A percentile compares a stretch with the other conserved stretches of the same genome.
phyloP scores from a whole-genome alignment of 2,797 vertebrate genomes.

The Choloepus didactylus region DNA sequence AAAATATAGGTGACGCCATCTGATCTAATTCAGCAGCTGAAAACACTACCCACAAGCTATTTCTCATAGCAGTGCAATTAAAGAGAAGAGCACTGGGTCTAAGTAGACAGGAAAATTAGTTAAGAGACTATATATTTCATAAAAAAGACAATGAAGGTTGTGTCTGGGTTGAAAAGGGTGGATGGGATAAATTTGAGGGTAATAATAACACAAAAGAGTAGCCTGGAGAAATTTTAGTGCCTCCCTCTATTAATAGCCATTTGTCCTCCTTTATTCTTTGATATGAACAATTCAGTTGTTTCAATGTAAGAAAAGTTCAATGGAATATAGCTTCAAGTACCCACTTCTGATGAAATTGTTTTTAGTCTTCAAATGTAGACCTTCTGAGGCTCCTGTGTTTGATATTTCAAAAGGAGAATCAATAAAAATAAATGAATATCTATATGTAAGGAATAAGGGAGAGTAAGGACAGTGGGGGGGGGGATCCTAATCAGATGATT shows the following conservation, averaged over 20 bases:
- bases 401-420: slow-evolving; percentile 23
- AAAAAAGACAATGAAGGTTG: neutral
- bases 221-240: neutral
- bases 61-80: neutral
- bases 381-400: neutral
- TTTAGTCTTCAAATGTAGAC: neutral
- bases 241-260: neutral
- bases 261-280: neutral
- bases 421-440: neutral
- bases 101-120: neutral
- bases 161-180: neutral
- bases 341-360: neutral
- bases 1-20: neutral
- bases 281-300: neutral
- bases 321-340: neutral
- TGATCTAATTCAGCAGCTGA: neutral
- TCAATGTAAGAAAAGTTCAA: neutral
- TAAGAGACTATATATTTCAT: neutral
- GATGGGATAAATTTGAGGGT: neutral
- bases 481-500: slow-evolving; percentile 22
- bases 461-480: neutral
- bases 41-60: neutral
- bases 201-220: neutral
- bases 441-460: neutral
- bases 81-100: neutral